A percentile compares a stretch with the other conserved stretches of the same genome.
Conservation (phyloP, 1,140 invertebrate species). For the Drosophila suzukii region DNA sequence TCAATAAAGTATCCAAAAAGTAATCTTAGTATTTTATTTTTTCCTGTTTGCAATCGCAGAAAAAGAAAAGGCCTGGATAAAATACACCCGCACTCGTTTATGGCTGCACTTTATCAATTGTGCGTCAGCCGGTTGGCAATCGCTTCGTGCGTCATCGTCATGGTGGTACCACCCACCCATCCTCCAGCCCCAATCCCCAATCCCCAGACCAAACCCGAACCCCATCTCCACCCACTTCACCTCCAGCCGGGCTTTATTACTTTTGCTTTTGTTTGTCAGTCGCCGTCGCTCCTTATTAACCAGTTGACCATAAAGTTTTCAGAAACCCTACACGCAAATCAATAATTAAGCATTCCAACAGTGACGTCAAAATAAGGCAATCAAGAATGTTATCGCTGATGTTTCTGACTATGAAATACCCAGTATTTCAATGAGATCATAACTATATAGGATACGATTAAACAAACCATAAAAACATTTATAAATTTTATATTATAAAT, state of each 20-base stretch:
- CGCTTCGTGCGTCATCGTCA: slow-evolving; percentile 59
- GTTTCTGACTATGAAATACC: slow-evolving; percentile 1
- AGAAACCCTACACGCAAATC: slow-evolving; percentile 55
- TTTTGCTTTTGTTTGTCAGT: slow-evolving; percentile 51
- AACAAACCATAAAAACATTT: background rate
- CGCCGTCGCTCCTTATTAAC: slow-evolving; percentile 49
- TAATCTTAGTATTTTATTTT: background rate
- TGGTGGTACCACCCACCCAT: slow-evolving; percentile 20
- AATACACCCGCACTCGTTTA: slow-evolving; percentile 45
- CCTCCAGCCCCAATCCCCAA: slow-evolving; percentile 1
- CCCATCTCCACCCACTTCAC: slow-evolving; percentile 4
- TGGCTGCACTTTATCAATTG: slow-evolving; percentile 70
- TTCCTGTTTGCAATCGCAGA: slow-evolving; percentile 4
- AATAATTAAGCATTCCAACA: slow-evolving; percentile 53
- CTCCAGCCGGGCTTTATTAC: slow-evolving; percentile 40
- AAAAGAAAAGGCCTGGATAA: slow-evolving; percentile 10
- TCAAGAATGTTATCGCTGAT: background rate
- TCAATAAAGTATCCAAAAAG: background rate
- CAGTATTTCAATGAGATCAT: background rate
- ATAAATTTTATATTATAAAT: background rate
- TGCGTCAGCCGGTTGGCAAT: slow-evolving; percentile 54
- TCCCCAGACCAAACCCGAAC: background rate
- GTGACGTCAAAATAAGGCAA: slow-evolving; percentile 34
- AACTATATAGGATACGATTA: background rate
- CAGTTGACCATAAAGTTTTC: slow-evolving; percentile 66